These are phyloP conservation scores for Drosophila pseudoobscura DNA, from an alignment of 1,140 invertebrate species.

Conservation along the genomic window DNA sequence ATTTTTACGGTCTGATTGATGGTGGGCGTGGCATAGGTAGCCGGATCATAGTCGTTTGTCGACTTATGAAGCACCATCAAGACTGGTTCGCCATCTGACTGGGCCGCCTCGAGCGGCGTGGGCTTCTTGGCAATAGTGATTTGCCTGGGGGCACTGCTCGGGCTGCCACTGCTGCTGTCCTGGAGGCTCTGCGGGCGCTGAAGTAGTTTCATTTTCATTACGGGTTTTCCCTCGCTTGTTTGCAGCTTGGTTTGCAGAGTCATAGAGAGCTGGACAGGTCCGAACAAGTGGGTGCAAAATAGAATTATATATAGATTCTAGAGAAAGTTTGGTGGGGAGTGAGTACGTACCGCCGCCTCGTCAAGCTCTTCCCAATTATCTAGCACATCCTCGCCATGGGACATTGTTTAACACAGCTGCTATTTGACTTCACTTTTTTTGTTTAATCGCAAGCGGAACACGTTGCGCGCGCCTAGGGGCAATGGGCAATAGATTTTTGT, in stretches of 20 bases:
- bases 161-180: constrained; percentile 30
- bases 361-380: constrained; percentile 94
- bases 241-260: constrained; percentile 73
- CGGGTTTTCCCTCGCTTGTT: constrained; percentile 34
- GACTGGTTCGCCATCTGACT: constrained; percentile 60
- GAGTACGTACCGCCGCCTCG: constrained; percentile 86
- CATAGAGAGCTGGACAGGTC: constrained; percentile 57
- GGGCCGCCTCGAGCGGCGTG: constrained; percentile 27
- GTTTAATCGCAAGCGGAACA: constrained; percentile 34
- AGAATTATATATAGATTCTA: neutral
- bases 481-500: constrained; percentile 38
- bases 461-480: constrained; percentile 49
- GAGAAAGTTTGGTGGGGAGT: neutral
- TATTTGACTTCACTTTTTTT: constrained; percentile 11
- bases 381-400: constrained; percentile 86
- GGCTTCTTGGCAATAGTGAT: constrained; percentile 84
- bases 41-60: constrained; percentile 84
- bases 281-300: neutral
- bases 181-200: constrained; percentile 83
- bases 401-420: constrained; percentile 80
- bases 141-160: constrained; percentile 81
- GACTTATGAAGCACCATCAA: constrained; percentile 79
- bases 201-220: constrained; percentile 80
- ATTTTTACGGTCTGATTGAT: constrained; percentile 91
- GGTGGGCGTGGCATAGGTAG: constrained; percentile 84